Evolutionary conservation across 2,888 invertebrate genomes (phyloP).

Genomic region (Pheosia tremula): DNA sequence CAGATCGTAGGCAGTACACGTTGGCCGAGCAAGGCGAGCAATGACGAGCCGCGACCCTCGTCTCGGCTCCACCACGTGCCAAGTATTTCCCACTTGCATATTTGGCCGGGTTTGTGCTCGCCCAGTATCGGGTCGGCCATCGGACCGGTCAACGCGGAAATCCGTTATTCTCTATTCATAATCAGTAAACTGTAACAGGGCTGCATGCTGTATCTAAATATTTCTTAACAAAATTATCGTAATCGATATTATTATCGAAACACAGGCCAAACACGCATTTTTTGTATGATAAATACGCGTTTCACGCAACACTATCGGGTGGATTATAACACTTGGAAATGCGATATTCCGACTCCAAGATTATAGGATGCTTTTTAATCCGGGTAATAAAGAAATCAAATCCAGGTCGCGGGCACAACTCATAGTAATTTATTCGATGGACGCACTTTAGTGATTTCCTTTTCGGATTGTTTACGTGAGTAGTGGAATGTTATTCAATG

Average conservation of each 20-base stretch:
- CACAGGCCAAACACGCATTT: no score
- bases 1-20: not conserved
- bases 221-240: not conserved
- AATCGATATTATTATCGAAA: no score
- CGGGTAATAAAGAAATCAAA: not conserved
- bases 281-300: no score
- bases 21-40: not conserved
- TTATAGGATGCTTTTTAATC: no score
- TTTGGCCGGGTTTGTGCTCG: not conserved
- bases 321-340: no score
- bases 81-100: not conserved
- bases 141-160: not conserved
- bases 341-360: no score
- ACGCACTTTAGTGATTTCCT: constrained; percentile 12
- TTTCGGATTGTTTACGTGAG: constrained; percentile 25
- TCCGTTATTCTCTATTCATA: not conserved
- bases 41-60: not conserved
- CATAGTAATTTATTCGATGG: not conserved
- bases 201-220: not conserved
- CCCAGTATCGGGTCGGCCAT: not conserved
- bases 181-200: not conserved
- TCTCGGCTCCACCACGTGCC: not conserved
- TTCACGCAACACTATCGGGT: no score
- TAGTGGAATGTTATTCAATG: constrained; percentile 17
- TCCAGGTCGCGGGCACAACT: not conserved